Conservation (phyloP, 2,113 vertebrate species). For the Procapra przewalskii region DNA sequence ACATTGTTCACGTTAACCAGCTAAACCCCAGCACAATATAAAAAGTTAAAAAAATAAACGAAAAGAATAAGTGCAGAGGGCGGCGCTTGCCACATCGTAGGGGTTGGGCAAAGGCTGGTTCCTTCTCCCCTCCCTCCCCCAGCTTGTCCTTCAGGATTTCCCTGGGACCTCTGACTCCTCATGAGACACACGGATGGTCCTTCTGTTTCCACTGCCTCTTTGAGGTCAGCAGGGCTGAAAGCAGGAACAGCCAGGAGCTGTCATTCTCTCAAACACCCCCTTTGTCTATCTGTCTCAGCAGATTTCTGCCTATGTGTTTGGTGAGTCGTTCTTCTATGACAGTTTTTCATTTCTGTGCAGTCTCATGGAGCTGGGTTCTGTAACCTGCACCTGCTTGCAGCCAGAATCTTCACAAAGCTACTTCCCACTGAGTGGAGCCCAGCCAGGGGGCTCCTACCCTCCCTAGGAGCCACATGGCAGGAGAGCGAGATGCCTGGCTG, state of each 20-base stretch:
- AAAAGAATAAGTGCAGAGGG: neutral
- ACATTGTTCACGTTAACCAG: neutral
- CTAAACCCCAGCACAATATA: neutral
- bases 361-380: neutral
- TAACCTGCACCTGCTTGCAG: neutral
- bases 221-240: neutral
- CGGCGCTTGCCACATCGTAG: fast-evolving
- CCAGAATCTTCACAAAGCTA: slow-evolving; percentile 36
- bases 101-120: neutral
- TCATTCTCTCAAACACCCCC: fast-evolving
- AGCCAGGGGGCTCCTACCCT: neutral
- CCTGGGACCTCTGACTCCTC: neutral
- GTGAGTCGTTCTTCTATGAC: neutral
- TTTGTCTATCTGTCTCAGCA: neutral
- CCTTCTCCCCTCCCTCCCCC: neutral
- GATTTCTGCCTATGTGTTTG: neutral
- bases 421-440: neutral
- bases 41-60: neutral
- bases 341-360: neutral
- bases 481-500: neutral
- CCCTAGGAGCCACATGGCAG: neutral
- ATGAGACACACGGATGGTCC: neutral
- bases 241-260: neutral
- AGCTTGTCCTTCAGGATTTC: neutral
- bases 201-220: neutral